phyloP scores from a whole-genome alignment of 2,113 vertebrate genomes.

The Eidolon helvum region DNA sequence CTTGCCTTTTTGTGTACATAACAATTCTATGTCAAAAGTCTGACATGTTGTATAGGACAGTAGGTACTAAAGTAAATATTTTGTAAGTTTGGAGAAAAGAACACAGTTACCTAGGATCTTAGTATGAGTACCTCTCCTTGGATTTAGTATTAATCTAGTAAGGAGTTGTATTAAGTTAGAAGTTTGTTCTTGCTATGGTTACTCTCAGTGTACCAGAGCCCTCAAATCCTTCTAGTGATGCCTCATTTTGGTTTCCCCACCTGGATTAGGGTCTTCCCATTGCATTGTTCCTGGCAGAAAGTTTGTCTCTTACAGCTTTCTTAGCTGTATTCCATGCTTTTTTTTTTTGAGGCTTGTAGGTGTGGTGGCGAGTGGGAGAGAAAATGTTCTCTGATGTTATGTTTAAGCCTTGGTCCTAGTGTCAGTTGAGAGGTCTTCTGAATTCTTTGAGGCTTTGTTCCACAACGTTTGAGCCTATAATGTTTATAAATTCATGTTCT shows the following conservation, averaged over 20 bases:
- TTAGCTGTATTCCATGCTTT: not conserved
- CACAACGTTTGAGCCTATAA: not conserved
- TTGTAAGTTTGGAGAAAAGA: not conserved
- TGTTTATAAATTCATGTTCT: not conserved
- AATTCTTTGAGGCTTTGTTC: not conserved
- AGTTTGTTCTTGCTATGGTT: not conserved
- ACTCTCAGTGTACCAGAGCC: not conserved
- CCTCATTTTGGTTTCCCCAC: not conserved
- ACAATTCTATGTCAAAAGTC: not conserved
- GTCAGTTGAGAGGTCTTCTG: not conserved
- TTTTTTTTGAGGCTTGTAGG: not conserved
- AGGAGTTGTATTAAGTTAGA: not conserved
- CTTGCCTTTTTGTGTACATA: not conserved
- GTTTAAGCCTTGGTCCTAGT: not conserved
- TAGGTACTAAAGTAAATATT: not conserved
- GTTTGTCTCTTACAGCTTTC: not conserved
- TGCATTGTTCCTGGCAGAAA: not conserved
- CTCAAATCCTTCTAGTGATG: not conserved
- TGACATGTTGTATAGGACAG: not conserved
- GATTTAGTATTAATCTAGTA: not conserved
- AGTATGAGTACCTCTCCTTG: not conserved
- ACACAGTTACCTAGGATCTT: not conserved
- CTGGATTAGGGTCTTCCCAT: not conserved
- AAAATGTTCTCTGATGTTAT: not conserved
- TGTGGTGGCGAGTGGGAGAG: not conserved